Evolutionary conservation across 2,113 vertebrate species (phyloP).

Genomic region (Platysteira castanea): DNA sequence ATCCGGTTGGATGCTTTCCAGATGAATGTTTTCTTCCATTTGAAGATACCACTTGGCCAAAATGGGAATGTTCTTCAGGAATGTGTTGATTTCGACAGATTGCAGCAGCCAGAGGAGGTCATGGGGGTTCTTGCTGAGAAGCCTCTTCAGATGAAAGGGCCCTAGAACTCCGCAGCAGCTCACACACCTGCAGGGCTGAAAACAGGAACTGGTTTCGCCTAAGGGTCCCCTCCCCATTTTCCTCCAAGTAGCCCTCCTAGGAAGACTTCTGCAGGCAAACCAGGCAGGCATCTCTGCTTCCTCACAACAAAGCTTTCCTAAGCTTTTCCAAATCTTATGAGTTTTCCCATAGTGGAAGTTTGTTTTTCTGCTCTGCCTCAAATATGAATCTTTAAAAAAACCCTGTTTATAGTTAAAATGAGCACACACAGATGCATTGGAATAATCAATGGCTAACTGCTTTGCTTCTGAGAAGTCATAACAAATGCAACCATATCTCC

Average conservation of each 20-base stretch:
- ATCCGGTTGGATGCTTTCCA: not conserved
- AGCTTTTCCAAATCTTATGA: not conserved
- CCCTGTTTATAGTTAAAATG: not conserved
- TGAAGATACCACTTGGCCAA: not conserved
- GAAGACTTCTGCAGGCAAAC: not conserved
- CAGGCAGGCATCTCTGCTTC: not conserved
- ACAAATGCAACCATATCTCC: not conserved
- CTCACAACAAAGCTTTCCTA: not conserved
- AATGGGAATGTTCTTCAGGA: not conserved
- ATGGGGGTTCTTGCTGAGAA: not conserved
- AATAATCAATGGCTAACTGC: not conserved
- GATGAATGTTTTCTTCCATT: not conserved
- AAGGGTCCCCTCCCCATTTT: not conserved
- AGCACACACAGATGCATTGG: not conserved
- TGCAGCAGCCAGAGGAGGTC: not conserved
- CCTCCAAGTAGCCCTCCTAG: not conserved
- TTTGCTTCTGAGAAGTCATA: not conserved
- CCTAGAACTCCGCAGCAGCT: not conserved
- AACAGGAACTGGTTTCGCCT: not conserved
- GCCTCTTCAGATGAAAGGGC: rapidly evolving
- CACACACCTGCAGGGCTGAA: not conserved
- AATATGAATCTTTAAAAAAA: not conserved
- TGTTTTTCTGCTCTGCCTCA: not conserved
- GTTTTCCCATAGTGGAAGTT: not conserved
- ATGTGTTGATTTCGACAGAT: not conserved